phyloP scores from a whole-genome alignment of 2,113 vertebrate species.

The Apistogramma diplotaenia region DNA sequence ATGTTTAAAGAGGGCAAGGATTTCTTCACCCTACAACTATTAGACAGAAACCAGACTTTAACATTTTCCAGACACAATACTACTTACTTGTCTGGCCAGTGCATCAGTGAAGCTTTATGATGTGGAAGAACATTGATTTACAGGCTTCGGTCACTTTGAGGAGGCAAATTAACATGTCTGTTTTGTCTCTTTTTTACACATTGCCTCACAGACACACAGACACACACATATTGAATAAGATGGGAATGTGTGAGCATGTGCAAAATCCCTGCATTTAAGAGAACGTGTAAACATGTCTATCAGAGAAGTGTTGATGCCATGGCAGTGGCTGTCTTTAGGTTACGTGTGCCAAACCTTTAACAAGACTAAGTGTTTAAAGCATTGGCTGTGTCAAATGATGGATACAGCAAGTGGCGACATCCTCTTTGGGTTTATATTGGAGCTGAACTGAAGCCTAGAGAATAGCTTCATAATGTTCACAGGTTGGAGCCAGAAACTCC shows the following conservation, averaged over 20 bases:
- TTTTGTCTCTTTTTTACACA: not conserved
- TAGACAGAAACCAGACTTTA: slow-evolving; percentile 7
- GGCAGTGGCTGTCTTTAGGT: not conserved
- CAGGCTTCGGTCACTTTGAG: not conserved
- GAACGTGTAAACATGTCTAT: not conserved
- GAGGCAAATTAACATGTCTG: not conserved
- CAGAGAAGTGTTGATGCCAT: not conserved
- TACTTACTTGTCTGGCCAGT: not conserved
- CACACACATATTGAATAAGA: not conserved
- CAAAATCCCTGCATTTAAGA: not conserved
- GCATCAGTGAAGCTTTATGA: not conserved
- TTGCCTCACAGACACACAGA: not conserved
- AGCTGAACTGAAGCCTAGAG: not conserved
- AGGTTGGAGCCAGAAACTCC: not conserved
- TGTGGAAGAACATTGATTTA: not conserved
- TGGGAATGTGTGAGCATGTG: not conserved
- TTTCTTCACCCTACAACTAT: slow-evolving; percentile 12
- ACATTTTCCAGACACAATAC: not conserved
- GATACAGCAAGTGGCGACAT: not conserved
- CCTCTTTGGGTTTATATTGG: not conserved
- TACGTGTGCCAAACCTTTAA: not conserved
- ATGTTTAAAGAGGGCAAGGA: slow-evolving; percentile 32
- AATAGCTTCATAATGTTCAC: not conserved
- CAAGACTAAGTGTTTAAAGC: not conserved
- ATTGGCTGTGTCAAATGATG: not conserved